A percentile compares a stretch with the other conserved stretches of the same genome.
phyloP scores from a whole-genome alignment of 2,888 invertebrate genomes.

The Anoncus sp. region DNA sequence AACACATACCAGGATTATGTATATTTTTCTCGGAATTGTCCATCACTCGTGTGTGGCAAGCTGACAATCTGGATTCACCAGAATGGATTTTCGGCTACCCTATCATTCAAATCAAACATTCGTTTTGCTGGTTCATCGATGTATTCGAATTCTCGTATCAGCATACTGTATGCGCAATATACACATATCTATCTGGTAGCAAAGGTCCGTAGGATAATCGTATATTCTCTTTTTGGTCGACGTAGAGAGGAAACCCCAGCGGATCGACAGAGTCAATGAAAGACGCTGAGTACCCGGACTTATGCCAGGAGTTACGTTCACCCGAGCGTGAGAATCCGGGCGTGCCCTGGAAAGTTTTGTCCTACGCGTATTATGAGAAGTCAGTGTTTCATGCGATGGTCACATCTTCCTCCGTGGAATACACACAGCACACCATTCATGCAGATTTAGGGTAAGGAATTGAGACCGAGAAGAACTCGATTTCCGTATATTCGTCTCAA shows the following conservation, averaged over 20 bases:
- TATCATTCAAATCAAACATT: slow-evolving; percentile 46
- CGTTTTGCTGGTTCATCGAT: slow-evolving; percentile 31
- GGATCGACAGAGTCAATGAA: slow-evolving; percentile 76
- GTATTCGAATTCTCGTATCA: slow-evolving; percentile 24
- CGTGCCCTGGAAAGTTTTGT: slow-evolving; percentile 73
- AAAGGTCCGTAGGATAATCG: slow-evolving; percentile 74
- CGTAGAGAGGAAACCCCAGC: slow-evolving; percentile 69
- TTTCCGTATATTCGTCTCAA: slow-evolving; percentile 37
- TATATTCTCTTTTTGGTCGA: slow-evolving; percentile 79
- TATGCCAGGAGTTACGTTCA: slow-evolving; percentile 62
- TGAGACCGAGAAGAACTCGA: slow-evolving; percentile 38
- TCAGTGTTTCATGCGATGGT: slow-evolving; percentile 31
- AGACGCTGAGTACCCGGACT: slow-evolving; percentile 71
- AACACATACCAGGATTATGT: slow-evolving; percentile 1
- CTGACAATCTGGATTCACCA: slow-evolving; percentile 20
- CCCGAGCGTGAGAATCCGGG: slow-evolving; percentile 63
- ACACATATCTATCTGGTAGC: slow-evolving; percentile 45
- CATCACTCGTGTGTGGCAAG: slow-evolving; percentile 28
- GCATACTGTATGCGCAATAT: slow-evolving; percentile 3
- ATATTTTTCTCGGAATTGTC: slow-evolving; percentile 29
- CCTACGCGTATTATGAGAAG: slow-evolving; percentile 53
- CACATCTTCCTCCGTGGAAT: slow-evolving; percentile 9
- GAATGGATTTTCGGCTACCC: slow-evolving; percentile 37
- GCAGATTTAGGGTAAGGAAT: slow-evolving; percentile 21
- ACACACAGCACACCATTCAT: slow-evolving; percentile 26